Percentiles rank a stretch among this genome's conserved stretches.
Conservation (phyloP, 2,888 invertebrate genomes). For the Acronicta aceris region DNA sequence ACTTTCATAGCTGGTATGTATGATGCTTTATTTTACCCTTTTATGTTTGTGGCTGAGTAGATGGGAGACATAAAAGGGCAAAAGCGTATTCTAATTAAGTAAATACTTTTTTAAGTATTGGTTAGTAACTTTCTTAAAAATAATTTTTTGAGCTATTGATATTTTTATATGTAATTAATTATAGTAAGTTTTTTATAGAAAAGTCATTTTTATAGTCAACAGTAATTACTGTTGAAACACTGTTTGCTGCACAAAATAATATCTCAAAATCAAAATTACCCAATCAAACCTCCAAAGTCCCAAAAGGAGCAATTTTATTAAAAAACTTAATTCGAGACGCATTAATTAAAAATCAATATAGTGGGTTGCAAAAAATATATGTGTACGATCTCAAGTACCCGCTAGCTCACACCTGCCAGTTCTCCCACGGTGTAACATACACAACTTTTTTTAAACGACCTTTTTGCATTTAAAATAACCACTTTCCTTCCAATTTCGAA, state of each 20-base stretch:
- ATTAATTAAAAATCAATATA: constrained; percentile 85
- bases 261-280: constrained; percentile 42
- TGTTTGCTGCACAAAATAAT: constrained; percentile 25
- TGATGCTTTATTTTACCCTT: constrained; percentile 18
- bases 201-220: no score
- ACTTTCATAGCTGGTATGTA: constrained; percentile 11
- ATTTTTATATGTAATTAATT: no score
- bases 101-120: no score
- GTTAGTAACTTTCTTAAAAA: no score
- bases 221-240: no score
- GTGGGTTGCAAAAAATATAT: constrained; percentile 67
- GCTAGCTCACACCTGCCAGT: constrained; percentile 78
- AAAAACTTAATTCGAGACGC: constrained; percentile 58
- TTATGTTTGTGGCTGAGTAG: constrained; percentile 1
- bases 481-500: constrained; percentile 85
- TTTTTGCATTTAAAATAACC: constrained; percentile 81
- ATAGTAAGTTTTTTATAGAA: no score
- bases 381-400: constrained; percentile 64
- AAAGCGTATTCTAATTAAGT: no score
- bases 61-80: background rate
- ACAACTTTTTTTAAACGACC: constrained; percentile 67
- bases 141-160: no score
- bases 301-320: constrained; percentile 48
- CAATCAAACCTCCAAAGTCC: constrained; percentile 43
- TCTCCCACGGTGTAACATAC: constrained; percentile 84